These are phyloP conservation scores for Sminthurides aquaticus DNA, from an alignment of 2,888 invertebrate genomes.

Conservation along the genomic window DNA sequence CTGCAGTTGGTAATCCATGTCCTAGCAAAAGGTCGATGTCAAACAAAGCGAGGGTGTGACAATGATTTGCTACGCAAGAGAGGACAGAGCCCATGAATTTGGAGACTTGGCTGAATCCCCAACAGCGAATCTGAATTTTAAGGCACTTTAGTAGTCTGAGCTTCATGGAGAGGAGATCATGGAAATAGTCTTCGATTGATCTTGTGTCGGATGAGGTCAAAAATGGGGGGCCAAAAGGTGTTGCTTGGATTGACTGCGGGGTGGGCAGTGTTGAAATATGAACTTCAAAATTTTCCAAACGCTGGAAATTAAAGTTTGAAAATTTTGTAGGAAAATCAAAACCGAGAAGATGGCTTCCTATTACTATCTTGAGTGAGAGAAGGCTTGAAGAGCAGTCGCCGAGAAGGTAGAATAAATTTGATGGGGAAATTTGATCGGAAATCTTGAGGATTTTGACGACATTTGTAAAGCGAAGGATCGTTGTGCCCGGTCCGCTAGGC, in stretches of 20 bases:
- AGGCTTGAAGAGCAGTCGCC: constrained; percentile 22
- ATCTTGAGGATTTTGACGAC: constrained; percentile 28
- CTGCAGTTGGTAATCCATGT: constrained; percentile 33
- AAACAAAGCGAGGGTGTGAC: constrained; percentile 16
- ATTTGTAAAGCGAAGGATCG: constrained; percentile 24
- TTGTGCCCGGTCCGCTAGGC: constrained; percentile 16
- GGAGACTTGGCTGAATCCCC: constrained; percentile 30
- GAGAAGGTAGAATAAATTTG: constrained; percentile 30
- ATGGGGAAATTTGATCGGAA: constrained; percentile 28
- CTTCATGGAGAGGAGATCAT: constrained; percentile 9
- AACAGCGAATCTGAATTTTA: constrained; percentile 20
- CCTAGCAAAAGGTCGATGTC: constrained; percentile 38
- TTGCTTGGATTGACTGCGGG: constrained; percentile 5
- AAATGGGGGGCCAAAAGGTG: not conserved
- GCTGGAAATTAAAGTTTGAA: constrained; percentile 25
- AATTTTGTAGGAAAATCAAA: constrained; percentile 19
- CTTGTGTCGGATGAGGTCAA: constrained; percentile 1
- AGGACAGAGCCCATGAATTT: constrained; percentile 24
- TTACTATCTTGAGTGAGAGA: constrained; percentile 14
- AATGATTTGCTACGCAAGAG: constrained; percentile 23
- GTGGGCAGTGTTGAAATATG: constrained; percentile 20
- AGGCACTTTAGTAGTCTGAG: constrained; percentile 7
- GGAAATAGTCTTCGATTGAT: constrained; percentile 7
- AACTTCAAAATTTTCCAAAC: constrained; percentile 19
- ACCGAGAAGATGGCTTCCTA: constrained; percentile 6